Base-by-base conservation (phyloP, 2,797 vertebrate species). In the Tympanoctomys barrerae region DNA sequence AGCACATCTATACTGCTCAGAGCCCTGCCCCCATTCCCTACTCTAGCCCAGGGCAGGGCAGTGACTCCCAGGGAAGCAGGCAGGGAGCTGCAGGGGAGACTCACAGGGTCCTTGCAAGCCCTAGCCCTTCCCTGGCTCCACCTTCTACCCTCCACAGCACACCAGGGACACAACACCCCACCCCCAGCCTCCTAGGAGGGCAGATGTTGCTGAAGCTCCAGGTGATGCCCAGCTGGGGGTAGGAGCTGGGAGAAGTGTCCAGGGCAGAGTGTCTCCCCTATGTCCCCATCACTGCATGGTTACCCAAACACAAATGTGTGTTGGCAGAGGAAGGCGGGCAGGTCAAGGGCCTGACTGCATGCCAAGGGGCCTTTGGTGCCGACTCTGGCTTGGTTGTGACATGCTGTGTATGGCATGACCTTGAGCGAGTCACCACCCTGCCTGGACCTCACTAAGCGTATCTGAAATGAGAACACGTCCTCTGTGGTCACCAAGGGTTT, bases 91-190 rank as follows among this genome's bases (percentile, higher is more conserved):
- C 49, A 46, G 33, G 19, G 6, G 33, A 71, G 33, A 18, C 57
- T 28, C 71, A 24, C 46, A 21, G 10, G 81, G 39, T 26, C 42
- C 64, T 21, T 31, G n/a, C 70, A 54, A 8, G 57, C 24, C 46
- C 54, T 2, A 2, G 26, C 26, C 14, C 4, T 26, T 28, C 2
- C 3, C 0, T 21, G 70, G 7, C 54, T 49, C 68, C 13, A 0
- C 19, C 36, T n/a, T 13, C 22, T 36, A 4, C 1, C 52, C 52
- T 87, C 61, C 64, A 26, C n/a, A 70, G 11, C 52, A 11, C 36
- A 21, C 42, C 46, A 36, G 3, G 36, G 71, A 22, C 11, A 8
- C 42, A 2, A 0, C 0, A 26, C 33, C 62, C n/a, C 18, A 2
- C 46, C 12, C 46, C 11, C 0, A 46, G 36, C 31, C 31, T 90